phyloP scores from a whole-genome alignment of 2,797 vertebrate species.

The Phrynocephalus vlangalii region DNA sequence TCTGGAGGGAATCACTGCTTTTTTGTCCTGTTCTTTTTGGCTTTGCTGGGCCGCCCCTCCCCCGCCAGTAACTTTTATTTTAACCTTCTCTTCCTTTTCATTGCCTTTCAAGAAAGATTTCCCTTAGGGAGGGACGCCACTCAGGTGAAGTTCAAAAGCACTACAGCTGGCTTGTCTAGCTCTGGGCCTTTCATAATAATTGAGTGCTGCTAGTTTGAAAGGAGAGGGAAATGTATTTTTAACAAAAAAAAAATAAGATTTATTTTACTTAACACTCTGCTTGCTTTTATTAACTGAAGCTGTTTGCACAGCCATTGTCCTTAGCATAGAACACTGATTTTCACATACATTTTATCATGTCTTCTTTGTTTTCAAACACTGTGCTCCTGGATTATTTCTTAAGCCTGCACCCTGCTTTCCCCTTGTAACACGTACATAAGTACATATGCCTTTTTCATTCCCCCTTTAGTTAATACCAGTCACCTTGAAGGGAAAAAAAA shows the following conservation, averaged over 20 bases:
- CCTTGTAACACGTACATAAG: not conserved
- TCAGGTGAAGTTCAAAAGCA: constrained; percentile 54
- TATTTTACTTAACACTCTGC: constrained; percentile 26
- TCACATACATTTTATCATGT: not conserved
- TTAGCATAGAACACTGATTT: fast-evolving
- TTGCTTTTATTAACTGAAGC: not conserved
- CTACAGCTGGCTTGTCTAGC: constrained; percentile 20
- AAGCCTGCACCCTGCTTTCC: not conserved
- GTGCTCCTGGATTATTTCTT: not conserved
- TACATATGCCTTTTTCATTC: not conserved
- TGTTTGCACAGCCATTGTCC: not conserved
- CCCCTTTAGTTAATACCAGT: not conserved
- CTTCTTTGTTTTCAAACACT: not conserved
- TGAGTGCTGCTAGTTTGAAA: constrained; percentile 10
- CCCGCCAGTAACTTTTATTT: constrained; percentile 59
- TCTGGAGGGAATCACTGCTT: constrained; percentile 52
- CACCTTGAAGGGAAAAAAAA: constrained; percentile 15
- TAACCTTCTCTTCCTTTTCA: constrained; percentile 54
- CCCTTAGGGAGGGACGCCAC: constrained; percentile 13
- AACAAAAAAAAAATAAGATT: constrained; percentile 35
- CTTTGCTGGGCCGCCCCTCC: constrained; percentile 34
- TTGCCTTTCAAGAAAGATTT: constrained; percentile 50
- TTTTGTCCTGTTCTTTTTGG: constrained; percentile 45
- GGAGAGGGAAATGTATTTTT: constrained; percentile 21
- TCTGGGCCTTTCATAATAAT: constrained; percentile 32